Conservation (phyloP, 2,888 invertebrate species). For the Hipparchia sbordonii region DNA sequence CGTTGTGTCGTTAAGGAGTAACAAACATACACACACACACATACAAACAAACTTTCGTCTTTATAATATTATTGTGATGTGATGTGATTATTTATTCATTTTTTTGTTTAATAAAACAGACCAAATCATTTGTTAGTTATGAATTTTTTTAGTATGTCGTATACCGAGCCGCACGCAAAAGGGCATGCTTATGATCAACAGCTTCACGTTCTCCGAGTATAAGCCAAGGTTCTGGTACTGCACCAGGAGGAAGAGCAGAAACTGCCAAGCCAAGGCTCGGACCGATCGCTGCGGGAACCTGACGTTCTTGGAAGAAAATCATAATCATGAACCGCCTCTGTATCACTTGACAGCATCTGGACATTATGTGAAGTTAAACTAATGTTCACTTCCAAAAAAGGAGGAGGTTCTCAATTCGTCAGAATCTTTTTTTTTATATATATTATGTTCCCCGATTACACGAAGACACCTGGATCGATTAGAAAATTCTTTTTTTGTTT, state of each 20-base stretch:
- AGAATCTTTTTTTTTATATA: too few relatives aligned
- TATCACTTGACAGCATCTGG: conserved; percentile 46
- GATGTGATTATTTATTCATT: too few relatives aligned
- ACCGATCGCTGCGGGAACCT: conserved; percentile 46
- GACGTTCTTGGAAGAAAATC: conserved; percentile 45
- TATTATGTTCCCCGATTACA: too few relatives aligned
- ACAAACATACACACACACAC: too few relatives aligned
- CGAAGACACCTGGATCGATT: too few relatives aligned
- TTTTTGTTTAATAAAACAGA: too few relatives aligned
- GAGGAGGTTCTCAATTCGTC: too few relatives aligned
- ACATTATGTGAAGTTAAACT: conserved; percentile 17
- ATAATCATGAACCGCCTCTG: conserved; percentile 53
- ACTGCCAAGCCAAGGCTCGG: conserved; percentile 52
- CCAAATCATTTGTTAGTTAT: background rate
- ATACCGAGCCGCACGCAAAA: conserved; percentile 51
- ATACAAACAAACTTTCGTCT: too few relatives aligned
- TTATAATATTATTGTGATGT: too few relatives aligned
- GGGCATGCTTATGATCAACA: conserved; percentile 58
- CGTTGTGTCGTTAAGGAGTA: too few relatives aligned
- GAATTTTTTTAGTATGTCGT: conserved; percentile 2
- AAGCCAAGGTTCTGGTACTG: conserved; percentile 59
- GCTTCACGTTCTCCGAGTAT: conserved; percentile 58
- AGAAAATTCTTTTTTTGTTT: too few relatives aligned
- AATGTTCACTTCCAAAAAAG: background rate
- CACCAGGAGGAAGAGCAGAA: conserved; percentile 51